These are phyloP conservation scores for Coilia nasus DNA, from an alignment of 2,797 vertebrate species.

Conservation along the genomic window DNA sequence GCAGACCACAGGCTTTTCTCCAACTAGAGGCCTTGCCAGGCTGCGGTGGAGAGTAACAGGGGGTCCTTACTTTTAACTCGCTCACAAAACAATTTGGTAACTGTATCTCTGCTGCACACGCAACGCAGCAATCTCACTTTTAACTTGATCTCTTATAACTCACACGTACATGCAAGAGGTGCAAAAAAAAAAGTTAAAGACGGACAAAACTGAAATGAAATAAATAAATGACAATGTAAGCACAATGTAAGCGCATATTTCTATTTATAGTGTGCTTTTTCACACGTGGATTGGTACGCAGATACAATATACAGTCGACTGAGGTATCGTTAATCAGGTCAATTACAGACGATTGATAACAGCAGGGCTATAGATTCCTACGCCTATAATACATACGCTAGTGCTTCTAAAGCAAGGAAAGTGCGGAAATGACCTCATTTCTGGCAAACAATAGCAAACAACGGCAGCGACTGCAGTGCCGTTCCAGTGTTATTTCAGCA, in stretches of 20 bases:
- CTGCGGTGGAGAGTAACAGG: background rate
- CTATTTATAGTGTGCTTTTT: no score
- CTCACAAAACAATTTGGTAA: background rate
- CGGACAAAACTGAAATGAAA: no score
- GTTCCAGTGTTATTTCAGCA: constrained; percentile 53
- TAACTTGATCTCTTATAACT: no score
- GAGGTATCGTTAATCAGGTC: background rate
- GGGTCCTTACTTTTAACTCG: background rate
- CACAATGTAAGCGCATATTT: no score
- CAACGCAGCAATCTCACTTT: background rate
- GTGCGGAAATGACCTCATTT: constrained; percentile 70
- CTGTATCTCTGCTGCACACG: background rate
- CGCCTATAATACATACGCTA: constrained; percentile 26
- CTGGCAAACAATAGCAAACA: constrained; percentile 59
- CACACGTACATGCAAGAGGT: no score
- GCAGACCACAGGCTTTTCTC: background rate
- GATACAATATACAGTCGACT: background rate
- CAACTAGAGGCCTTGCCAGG: background rate
- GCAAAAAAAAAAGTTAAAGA: no score
- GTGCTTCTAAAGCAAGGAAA: constrained; percentile 45
- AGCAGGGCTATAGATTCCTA: background rate
- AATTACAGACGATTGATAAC: constrained; percentile 6
- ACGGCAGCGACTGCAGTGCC: constrained; percentile 45
- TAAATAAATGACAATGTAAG: no score
- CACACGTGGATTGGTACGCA: background rate